Evolutionary conservation across 1,140 invertebrate genomes (phyloP), one percentile per base, ranked within the genome.

Genomic region (Drosophila cardini): DNA sequence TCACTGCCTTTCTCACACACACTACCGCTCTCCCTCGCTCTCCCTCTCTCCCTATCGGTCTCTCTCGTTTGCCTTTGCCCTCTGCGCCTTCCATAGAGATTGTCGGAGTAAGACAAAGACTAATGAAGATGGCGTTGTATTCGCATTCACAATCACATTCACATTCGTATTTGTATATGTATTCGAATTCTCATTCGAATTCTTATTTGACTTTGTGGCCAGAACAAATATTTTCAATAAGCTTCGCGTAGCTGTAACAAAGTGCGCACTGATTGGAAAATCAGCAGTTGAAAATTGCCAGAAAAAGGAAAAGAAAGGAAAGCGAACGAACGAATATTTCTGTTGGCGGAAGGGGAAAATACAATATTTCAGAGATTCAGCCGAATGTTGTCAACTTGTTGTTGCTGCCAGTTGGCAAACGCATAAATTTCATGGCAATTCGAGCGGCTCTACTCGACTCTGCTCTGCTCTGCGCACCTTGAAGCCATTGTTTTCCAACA

Each of bases 201-300:
- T 78, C 38, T n/a, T 38, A 72, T 45, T 52, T 55, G 64, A 40
- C 34, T 71, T 46, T 43, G 63, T 67, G 78, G 83, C 78, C 80
- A 89, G 78, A 76, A 89, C 80, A 83, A 87, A 87, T 83, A 87
- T 87, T 87, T 87, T 87, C 83, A 87, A 87, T 87, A 87, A 87
- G 84, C 76, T 79, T 43, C 53, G 65, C 65, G 55, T 53, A 15
- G 69, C 40, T 63, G 81, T 87, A 83, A 89, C 84, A 76, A 81
- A 86, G 79, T 86, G 83, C 71, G 84, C 83, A 89, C 80, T 87
- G 83, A 87, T 87, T 87, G 83, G 84, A 87, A 87, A 87, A 87
- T 89, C 83, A 89, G 83, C 76, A 87, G 84, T 89, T 76, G 79
- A 76, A 87, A 87, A 86, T 87, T 87, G 84, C 79, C 64, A 71